Evolutionary conservation across 2,888 invertebrate genomes (phyloP), one percentile per base, ranked within the genome.

Genomic region (Tromatobia lineatoria): DNA sequence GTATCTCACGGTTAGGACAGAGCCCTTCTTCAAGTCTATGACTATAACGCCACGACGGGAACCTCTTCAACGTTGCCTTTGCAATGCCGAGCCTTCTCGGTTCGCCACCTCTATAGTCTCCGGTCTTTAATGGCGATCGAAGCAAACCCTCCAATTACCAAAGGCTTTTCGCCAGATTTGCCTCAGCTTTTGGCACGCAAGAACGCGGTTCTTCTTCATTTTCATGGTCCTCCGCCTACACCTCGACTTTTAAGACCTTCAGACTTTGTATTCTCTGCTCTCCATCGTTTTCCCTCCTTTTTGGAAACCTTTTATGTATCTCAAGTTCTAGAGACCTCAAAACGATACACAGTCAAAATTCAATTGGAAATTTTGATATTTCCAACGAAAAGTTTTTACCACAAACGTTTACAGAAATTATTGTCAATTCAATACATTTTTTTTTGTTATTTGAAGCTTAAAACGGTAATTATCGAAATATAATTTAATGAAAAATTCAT

Each of bases 111-210:
- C 29, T 23, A 23, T 13, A 34, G 18, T 18, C 38, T 15, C 50
- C 38, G n/a, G 45, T 67, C 57, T 67, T 57, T 77, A 77, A 67
- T 57, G 67, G 45, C 34, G 54, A 67, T 47, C 52, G 76, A 23
- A 23, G 64, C 80, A 67, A 29, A 50, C 67, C 61, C 34, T 25
- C 25, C 67, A 75, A 61, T 75, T 69, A 75, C 29, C 8, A 38
- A 10, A 59, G 18, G 25, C 69, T 67, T 74, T 75, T 61, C 38
- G 50, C 38, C 66, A 47, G 47, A 23, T 52, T 57, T 23, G 10
- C 23, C 29, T 54, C 45, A 50, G 66, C 45, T 61, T 50, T 61
- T 45, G 29, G 10, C 74, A 64, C 50, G 47, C 38, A 29, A 34
- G 29, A 45, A 47, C n/a, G 29, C 74, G 29, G 61, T 47, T 59